These are phyloP conservation scores for Epinephelus moara DNA, from an alignment of 2,113 vertebrate genomes.

Conservation along the genomic window DNA sequence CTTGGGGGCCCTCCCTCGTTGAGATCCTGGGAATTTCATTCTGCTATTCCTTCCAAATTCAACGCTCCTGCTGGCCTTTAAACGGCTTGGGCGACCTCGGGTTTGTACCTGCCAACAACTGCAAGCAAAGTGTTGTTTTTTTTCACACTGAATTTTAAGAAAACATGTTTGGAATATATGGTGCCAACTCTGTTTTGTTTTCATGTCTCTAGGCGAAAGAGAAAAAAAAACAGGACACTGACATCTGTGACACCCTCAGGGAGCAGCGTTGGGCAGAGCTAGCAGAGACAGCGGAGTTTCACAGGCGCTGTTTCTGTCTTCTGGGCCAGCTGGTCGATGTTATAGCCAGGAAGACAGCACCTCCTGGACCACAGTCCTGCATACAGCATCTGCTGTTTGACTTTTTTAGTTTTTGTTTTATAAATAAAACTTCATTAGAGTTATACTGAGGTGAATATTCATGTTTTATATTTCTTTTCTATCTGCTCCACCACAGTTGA, in stretches of 20 bases:
- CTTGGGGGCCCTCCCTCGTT: no score
- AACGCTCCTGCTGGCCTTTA: background rate
- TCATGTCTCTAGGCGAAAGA: background rate
- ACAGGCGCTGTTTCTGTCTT: background rate
- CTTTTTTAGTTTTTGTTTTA: background rate
- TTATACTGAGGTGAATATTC: constrained; percentile 12
- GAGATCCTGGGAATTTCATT: no score
- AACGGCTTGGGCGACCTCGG: background rate
- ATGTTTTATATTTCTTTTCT: constrained; percentile 8
- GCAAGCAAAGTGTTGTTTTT: background rate
- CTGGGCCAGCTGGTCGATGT: background rate
- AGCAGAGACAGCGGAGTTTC: background rate
- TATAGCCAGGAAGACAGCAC: background rate
- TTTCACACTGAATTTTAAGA: background rate
- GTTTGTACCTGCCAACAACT: background rate
- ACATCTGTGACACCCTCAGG: background rate
- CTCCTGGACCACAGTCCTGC: background rate
- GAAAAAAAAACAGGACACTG: background rate
- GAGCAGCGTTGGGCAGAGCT: background rate
- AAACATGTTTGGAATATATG: background rate
- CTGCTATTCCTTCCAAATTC: background rate
- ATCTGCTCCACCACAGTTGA: constrained; percentile 1
- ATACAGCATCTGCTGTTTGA: background rate
- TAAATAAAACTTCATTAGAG: background rate
- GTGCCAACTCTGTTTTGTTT: background rate